Conservation (phyloP, 2,888 invertebrate genomes). For the Neoascia interrupta region DNA sequence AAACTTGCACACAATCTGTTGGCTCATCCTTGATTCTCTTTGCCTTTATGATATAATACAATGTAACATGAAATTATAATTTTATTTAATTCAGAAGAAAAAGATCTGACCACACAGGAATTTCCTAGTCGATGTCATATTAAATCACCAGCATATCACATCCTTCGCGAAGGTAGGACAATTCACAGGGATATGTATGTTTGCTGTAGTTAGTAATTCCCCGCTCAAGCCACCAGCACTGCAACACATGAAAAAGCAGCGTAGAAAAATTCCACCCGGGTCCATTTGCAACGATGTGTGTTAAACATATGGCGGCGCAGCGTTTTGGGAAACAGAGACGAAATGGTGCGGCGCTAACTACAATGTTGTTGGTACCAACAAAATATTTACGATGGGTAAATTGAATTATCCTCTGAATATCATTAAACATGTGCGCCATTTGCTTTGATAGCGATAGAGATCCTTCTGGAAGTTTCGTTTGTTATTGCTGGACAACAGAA, state of each 20-base stretch:
- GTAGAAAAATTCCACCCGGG: conserved; percentile 4
- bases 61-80: too few species aligned
- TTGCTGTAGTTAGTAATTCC: conserved; percentile 38
- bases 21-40: too few species aligned
- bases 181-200: neutral
- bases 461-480: conserved; percentile 36
- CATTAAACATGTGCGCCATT: neutral
- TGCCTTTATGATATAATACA: too few species aligned
- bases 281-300: conserved; percentile 6
- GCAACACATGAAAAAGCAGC: conserved; percentile 46
- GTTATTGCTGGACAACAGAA: too few species aligned
- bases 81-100: too few species aligned
- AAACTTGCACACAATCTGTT: too few species aligned
- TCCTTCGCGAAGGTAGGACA: neutral
- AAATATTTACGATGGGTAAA: conserved; percentile 63
- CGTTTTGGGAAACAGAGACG: conserved; percentile 27
- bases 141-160: neutral
- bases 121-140: neutral
- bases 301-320: conserved; percentile 52
- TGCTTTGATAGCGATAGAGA: neutral
- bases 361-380: conserved; percentile 40
- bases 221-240: conserved; percentile 36
- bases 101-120: neutral
- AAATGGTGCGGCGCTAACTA: conserved; percentile 46
- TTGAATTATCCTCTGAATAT: conserved; percentile 50